phyloP scores from a whole-genome alignment of 2,888 invertebrate species.

The Parascotia fuliginaria region DNA sequence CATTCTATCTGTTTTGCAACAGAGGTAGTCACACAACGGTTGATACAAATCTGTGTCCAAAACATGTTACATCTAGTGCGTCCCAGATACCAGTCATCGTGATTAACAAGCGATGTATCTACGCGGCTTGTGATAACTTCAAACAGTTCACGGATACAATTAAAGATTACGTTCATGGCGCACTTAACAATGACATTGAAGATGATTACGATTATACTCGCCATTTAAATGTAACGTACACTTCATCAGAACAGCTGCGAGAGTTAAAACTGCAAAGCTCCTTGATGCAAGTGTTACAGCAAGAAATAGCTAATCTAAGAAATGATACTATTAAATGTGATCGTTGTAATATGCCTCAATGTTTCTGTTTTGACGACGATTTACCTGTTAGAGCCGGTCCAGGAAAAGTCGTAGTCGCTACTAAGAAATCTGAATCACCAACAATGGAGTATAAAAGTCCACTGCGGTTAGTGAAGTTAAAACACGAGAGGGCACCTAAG shows the following conservation, averaged over 20 bases:
- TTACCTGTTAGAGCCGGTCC: too few relatives aligned
- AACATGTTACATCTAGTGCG: constrained; percentile 64
- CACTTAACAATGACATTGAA: constrained; percentile 55
- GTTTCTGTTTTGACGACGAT: not conserved
- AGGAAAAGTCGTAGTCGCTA: too few relatives aligned
- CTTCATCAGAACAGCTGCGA: constrained; percentile 51
- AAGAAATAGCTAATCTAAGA: constrained; percentile 61
- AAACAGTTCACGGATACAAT: constrained; percentile 64
- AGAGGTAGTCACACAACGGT: constrained; percentile 58
- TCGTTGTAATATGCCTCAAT: constrained; percentile 53
- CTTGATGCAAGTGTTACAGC: constrained; percentile 67
- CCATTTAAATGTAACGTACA: constrained; percentile 62
- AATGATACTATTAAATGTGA: constrained; percentile 55
- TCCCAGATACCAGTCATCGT: constrained; percentile 70
- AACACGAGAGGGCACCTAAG: constrained; percentile 68
- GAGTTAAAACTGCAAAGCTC: constrained; percentile 71
- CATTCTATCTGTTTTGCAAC: constrained; percentile 72
- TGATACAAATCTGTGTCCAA: constrained; percentile 64
- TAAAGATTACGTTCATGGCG: constrained; percentile 58
- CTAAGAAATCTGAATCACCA: not conserved
- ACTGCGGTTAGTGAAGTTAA: constrained; percentile 45
- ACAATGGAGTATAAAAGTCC: too few relatives aligned
- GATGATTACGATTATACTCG: constrained; percentile 61
- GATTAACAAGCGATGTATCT: constrained; percentile 71
- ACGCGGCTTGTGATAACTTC: constrained; percentile 74